Base-by-base conservation (phyloP, 2,113 vertebrate genomes). In the Halcyon senegalensis region DNA sequence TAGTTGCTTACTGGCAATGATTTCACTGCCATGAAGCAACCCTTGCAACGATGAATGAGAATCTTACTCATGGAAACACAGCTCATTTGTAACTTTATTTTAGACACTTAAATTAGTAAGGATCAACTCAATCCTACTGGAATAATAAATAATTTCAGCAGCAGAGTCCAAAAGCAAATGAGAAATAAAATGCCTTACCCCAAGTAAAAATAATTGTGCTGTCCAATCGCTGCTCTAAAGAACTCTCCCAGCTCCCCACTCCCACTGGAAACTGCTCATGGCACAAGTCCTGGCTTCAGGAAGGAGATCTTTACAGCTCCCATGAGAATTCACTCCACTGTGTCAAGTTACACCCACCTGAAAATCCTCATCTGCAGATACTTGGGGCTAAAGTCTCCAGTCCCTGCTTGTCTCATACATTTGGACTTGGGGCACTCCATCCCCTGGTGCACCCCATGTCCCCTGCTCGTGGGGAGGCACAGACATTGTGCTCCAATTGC, bases 41-140 rank as follows among this genome's bases (percentile, higher is more conserved):
- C 60, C 67, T 53, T n/a, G 60, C 84, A 69, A 48, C 4, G 28
- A 55, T 79, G 87, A 94, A 87, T 55, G 75, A 67, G 85, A 80
- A 80, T 46, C 59, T 91, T 77, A 56, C 93, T 87, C 91, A 84
- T 64, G 94, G 93, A 94, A 95, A 92, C 91, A 75, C 85, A 94
- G 85, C 75, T 92, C 87, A 24, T 74, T 87, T 84, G 41, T 50
- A 63, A 83, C 59, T 73, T 92, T 10, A 37, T 66, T 95, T 93
- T 25, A 79, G 94, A 55, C 78, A 35, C 41, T 87, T 37, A 69
- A 84, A 91, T 95, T 53, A 93, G 70, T 13, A 27, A 18, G 59
- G 87, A 94, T 93, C 90, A 77, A 41, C 67, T 89, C 70, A 10
- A 70, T 8, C 92, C 70, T 14, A 51, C 82, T 63, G 84, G 63